Conservation (phyloP, 2,797 vertebrate species). For the Lagodon rhomboides region DNA sequence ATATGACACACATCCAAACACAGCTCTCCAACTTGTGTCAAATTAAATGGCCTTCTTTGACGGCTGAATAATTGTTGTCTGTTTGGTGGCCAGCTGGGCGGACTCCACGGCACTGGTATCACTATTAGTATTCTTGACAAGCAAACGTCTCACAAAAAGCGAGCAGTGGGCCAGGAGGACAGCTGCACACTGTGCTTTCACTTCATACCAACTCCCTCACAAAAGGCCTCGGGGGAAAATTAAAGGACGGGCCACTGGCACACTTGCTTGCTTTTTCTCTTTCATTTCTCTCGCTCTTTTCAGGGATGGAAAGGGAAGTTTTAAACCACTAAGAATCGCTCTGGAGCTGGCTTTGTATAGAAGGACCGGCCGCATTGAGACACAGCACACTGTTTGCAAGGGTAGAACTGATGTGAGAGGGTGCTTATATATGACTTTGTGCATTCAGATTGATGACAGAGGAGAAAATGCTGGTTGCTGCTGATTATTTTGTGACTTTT, state of each 20-base stretch:
- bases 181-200: slow-evolving; percentile 85
- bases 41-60: slow-evolving; percentile 73
- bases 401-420: slow-evolving; percentile 35
- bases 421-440: slow-evolving; percentile 51
- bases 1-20: slow-evolving; percentile 52
- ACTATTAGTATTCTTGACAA: slow-evolving; percentile 84
- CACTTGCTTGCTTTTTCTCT: slow-evolving; percentile 70
- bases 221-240: slow-evolving; percentile 76
- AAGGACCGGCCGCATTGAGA: slow-evolving; percentile 59
- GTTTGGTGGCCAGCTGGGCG: slow-evolving; percentile 81
- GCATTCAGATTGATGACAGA: slow-evolving; percentile 56
- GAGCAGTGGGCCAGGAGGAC: slow-evolving; percentile 76
- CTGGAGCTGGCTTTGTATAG: slow-evolving; percentile 58
- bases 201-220: slow-evolving; percentile 72
- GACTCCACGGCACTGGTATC: slow-evolving; percentile 68
- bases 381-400: slow-evolving; percentile 49
- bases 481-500: slow-evolving; percentile 39
- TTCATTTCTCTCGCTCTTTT: slow-evolving; percentile 67
- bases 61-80: slow-evolving; percentile 75
- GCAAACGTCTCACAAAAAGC: slow-evolving; percentile 77
- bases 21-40: slow-evolving; percentile 65
- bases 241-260: slow-evolving; percentile 82
- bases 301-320: slow-evolving; percentile 70
- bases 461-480: slow-evolving; percentile 44
- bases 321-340: slow-evolving; percentile 67